Conservation (phyloP, 2,888 invertebrate species). For the Agonopterix subpropinquella region DNA sequence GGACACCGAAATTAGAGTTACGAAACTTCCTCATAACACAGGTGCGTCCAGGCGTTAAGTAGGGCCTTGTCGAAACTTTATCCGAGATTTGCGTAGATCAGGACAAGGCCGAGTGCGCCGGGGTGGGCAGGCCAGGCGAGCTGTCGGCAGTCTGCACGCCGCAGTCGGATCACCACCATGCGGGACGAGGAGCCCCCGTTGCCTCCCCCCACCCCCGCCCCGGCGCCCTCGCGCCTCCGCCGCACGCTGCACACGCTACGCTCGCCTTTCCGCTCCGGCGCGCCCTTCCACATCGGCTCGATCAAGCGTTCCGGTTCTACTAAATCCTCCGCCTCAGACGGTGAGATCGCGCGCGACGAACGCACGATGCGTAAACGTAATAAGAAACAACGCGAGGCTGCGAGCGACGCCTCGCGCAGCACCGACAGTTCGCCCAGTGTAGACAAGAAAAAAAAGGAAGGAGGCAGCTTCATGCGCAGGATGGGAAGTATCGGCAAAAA, state of each 20-base stretch:
- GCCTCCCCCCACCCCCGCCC: constrained; percentile 38
- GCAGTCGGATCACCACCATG: constrained; percentile 47
- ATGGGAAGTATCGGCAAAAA: constrained; percentile 63
- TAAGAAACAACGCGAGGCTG: constrained; percentile 59
- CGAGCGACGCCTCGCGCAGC: constrained; percentile 47
- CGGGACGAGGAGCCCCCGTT: constrained; percentile 48
- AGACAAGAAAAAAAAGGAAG: constrained; percentile 57
- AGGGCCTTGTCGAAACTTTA: constrained; percentile 42
- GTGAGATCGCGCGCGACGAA: constrained; percentile 63
- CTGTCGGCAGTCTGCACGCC: constrained; percentile 28
- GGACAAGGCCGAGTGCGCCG: constrained; percentile 40
- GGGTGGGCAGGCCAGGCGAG: constrained; percentile 13
- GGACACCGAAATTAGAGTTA: constrained; percentile 1
- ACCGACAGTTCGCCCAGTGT: constrained; percentile 54
- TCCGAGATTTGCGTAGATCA: constrained; percentile 50
- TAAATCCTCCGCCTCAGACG: constrained; percentile 66
- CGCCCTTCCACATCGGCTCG: constrained; percentile 71
- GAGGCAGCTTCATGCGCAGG: constrained; percentile 46
- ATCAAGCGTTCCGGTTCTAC: constrained; percentile 60
- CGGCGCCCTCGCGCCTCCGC: constrained; percentile 58
- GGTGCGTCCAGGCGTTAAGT: constrained; percentile 3
- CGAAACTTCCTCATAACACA: constrained; percentile 2
- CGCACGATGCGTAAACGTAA: constrained; percentile 72
- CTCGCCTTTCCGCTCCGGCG: constrained; percentile 67
- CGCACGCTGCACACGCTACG: constrained; percentile 67